These are phyloP conservation scores for Jaculus jaculus DNA, from an alignment of 2,113 vertebrate species.

Conservation along the genomic window DNA sequence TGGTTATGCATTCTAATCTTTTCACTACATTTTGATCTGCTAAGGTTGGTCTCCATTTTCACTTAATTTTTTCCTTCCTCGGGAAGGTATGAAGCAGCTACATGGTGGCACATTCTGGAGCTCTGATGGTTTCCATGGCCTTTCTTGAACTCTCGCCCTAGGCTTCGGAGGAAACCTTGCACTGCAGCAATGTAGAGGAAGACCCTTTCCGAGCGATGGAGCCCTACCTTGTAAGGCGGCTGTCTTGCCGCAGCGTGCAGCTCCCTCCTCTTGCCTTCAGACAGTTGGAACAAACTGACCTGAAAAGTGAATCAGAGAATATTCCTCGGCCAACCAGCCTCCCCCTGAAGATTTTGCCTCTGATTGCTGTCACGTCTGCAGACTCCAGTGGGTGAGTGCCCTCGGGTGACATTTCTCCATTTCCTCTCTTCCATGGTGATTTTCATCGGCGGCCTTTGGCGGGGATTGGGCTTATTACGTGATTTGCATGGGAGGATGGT, in stretches of 20 bases:
- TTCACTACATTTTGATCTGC: neutral
- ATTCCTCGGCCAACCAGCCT: slow-evolving; percentile 91
- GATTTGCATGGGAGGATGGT: slow-evolving; percentile 5
- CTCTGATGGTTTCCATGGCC: neutral
- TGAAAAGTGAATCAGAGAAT: slow-evolving; percentile 86
- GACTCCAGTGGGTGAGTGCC: slow-evolving; percentile 92
- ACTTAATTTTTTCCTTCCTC: neutral
- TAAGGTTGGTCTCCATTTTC: neutral
- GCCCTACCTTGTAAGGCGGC: slow-evolving; percentile 91
- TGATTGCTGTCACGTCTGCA: slow-evolving; percentile 95
- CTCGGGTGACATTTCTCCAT: neutral
- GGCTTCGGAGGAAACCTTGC: slow-evolving; percentile 90
- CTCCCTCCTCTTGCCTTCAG: slow-evolving; percentile 95
- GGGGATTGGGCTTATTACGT: slow-evolving; percentile 21
- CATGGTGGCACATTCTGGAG: neutral
- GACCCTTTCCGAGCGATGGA: slow-evolving; percentile 87
- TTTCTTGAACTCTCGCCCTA: slow-evolving; percentile 69
- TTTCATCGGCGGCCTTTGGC: neutral
- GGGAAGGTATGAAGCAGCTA: neutral
- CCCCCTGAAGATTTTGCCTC: slow-evolving; percentile 90
- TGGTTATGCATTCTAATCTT: neutral
- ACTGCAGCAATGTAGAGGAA: slow-evolving; percentile 86
- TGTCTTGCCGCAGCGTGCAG: slow-evolving; percentile 92
- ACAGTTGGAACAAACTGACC: slow-evolving; percentile 93
- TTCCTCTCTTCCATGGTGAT: neutral